These are phyloP conservation scores for Platyrinchus mystaceus DNA, from an alignment of 2,797 vertebrate species.

Conservation along the genomic window DNA sequence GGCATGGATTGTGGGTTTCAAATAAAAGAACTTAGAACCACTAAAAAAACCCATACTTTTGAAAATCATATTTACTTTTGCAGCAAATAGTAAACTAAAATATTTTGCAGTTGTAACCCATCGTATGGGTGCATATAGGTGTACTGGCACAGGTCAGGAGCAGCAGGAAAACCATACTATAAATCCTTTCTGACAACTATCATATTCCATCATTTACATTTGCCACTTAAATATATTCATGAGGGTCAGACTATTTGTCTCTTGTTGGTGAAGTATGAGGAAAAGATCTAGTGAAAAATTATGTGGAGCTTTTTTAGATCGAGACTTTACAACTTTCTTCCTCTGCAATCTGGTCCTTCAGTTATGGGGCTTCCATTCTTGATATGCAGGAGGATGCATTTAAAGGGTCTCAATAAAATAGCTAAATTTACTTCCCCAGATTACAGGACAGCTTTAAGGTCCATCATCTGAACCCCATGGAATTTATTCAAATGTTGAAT, in stretches of 20 bases:
- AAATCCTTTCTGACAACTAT: neutral
- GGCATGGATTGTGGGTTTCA: neutral
- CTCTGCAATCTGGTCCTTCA: neutral
- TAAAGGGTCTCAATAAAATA: neutral
- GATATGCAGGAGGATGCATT: neutral
- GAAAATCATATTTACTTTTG: neutral
- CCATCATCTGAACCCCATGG: neutral
- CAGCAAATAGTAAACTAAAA: neutral
- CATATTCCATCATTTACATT: neutral
- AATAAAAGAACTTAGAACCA: neutral
- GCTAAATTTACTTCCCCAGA: neutral
- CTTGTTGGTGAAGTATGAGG: neutral
- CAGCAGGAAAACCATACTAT: neutral
- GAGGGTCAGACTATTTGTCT: neutral
- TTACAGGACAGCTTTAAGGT: neutral
- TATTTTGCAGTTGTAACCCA: neutral
- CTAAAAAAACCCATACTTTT: accelerated
- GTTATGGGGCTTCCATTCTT: neutral
- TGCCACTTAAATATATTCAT: neutral
- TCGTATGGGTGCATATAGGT: accelerated
- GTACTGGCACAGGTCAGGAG: neutral
- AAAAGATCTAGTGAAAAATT: neutral
- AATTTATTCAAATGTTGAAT: neutral
- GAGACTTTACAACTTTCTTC: neutral
- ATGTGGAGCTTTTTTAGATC: neutral